These are phyloP conservation scores for Phanerotoma sp. DNA, from an alignment of 2,888 invertebrate species.

Conservation along the genomic window DNA sequence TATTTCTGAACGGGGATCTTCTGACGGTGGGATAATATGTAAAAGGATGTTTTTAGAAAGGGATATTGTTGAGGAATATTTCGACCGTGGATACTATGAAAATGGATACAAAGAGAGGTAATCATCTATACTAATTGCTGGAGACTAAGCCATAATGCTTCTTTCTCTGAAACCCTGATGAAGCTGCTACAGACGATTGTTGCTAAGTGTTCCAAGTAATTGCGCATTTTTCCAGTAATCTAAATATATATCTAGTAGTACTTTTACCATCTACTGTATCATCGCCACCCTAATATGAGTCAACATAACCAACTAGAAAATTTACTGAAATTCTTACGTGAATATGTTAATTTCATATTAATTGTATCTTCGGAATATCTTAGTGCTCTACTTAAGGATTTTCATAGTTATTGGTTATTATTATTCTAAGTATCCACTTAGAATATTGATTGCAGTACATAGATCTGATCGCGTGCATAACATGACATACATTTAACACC, in stretches of 20 bases:
- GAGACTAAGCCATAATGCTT: too few relatives aligned
- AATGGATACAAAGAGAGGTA: too few relatives aligned
- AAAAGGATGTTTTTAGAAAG: too few relatives aligned
- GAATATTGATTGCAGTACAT: constrained; percentile 5
- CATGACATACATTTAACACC: constrained; percentile 31
- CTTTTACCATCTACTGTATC: constrained; percentile 4
- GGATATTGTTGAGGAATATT: too few relatives aligned
- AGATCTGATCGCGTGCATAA: constrained; percentile 22
- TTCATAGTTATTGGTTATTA: constrained; percentile 7
- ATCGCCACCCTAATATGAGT: constrained; percentile 8
- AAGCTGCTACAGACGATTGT: constrained; percentile 11
- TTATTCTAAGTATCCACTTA: constrained; percentile 10
- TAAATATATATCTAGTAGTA: constrained; percentile 11
- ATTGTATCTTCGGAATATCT: constrained; percentile 3
- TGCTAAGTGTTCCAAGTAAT: constrained; percentile 12
- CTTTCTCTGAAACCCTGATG: too few relatives aligned
- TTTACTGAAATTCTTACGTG: not conserved
- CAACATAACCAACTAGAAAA: constrained; percentile 8
- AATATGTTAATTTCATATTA: constrained; percentile 6
- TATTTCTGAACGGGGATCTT: too few relatives aligned
- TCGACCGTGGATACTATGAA: too few relatives aligned
- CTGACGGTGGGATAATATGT: too few relatives aligned
- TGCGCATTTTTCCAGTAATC: constrained; percentile 1
- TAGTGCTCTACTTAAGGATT: constrained; percentile 11
- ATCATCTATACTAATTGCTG: too few relatives aligned